These are phyloP conservation scores for Podilymbus podiceps DNA, from an alignment of 2,113 vertebrate genomes.

Conservation along the genomic window DNA sequence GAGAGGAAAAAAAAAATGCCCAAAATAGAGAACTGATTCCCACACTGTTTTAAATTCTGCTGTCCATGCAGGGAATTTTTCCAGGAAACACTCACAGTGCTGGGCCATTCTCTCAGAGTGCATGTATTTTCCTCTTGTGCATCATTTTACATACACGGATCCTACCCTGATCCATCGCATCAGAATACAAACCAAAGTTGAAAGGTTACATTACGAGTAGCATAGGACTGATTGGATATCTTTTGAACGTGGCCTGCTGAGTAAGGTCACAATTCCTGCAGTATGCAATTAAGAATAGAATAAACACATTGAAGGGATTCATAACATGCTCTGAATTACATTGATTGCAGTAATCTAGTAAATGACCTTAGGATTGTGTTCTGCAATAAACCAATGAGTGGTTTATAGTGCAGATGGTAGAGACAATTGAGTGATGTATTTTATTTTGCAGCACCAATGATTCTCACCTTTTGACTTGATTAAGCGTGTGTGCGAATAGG, in stretches of 20 bases:
- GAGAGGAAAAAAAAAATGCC: not conserved
- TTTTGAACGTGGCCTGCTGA: slow-evolving; percentile 61
- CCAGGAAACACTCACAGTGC: not conserved
- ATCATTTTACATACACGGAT: not conserved
- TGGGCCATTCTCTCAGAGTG: not conserved
- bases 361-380: slow-evolving; percentile 75
- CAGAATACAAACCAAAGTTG: slow-evolving; percentile 31
- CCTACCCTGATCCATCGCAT: not conserved
- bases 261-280: slow-evolving; percentile 75
- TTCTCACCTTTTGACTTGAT: slow-evolving; percentile 78
- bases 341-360: slow-evolving; percentile 76
- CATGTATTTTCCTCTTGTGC: not conserved
- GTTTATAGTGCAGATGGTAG: slow-evolving; percentile 64
- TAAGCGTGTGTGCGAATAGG: slow-evolving; percentile 67
- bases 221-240: slow-evolving; percentile 57
- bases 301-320: slow-evolving; percentile 76
- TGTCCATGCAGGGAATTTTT: not conserved
- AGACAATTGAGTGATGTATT: slow-evolving; percentile 70
- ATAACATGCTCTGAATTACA: slow-evolving; percentile 71
- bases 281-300: slow-evolving; percentile 77
- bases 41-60: not conserved
- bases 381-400: slow-evolving; percentile 73
- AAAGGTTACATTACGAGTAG: slow-evolving; percentile 26
- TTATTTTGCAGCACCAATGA: slow-evolving; percentile 69
- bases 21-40: not conserved